Percentiles rank a stretch among this genome's conserved stretches.
Evolutionary conservation across 2,888 invertebrate species (phyloP).

Genomic region (Barypeithes pellucidus): DNA sequence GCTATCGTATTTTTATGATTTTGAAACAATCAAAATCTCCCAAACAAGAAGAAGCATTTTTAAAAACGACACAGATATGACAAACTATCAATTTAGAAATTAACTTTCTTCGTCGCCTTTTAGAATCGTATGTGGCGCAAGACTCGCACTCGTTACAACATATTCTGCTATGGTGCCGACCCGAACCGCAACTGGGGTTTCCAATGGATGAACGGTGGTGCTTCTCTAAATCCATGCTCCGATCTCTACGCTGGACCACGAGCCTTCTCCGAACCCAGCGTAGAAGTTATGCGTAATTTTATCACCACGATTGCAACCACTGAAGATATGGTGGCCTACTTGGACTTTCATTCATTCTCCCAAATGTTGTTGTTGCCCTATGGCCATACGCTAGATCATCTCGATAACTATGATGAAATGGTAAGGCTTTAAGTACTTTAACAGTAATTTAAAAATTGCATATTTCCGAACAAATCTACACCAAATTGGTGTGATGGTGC

Average conservation of each 20-base stretch:
- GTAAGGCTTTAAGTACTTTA: no score
- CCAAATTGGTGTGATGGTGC: no score
- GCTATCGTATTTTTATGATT: no score
- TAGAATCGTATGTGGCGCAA: constrained; percentile 82
- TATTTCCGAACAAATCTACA: no score
- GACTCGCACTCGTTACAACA: constrained; percentile 73
- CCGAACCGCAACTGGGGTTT: constrained; percentile 85
- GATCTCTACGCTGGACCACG: constrained; percentile 78
- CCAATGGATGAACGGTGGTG: constrained; percentile 76
- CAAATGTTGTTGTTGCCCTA: constrained; percentile 82
- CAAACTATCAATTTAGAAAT: no score
- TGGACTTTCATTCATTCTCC: constrained; percentile 83
- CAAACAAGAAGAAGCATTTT: no score
- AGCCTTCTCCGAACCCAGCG: constrained; percentile 83
- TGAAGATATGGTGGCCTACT: constrained; percentile 71
- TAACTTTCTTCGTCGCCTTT: no score
- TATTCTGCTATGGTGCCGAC: constrained; percentile 78
- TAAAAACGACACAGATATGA: no score
- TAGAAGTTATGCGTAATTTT: constrained; percentile 73
- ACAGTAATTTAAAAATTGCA: no score
- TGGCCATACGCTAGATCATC: constrained; percentile 75
- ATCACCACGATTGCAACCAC: constrained; percentile 66
- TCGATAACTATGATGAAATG: constrained; percentile 75
- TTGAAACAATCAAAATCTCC: no score
- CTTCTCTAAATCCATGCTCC: constrained; percentile 74